Conservation (phyloP, 2,113 vertebrate genomes). For the Circaetus cinerascens region DNA sequence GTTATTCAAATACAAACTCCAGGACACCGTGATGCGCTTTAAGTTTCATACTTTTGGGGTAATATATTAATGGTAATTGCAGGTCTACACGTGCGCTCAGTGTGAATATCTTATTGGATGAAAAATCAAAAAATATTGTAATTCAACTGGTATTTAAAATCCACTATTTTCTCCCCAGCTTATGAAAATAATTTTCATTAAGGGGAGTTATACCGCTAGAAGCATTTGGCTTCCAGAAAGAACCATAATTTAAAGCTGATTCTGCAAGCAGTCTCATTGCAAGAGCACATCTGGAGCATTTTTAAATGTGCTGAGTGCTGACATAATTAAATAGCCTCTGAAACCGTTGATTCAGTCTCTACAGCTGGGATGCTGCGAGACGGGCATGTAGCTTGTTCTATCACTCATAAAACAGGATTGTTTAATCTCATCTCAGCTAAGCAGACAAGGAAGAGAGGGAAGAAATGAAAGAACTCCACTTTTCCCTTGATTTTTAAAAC, state of each 20-base stretch:
- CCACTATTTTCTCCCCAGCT: not conserved
- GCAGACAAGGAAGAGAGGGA: not conserved
- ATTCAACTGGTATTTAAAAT: not conserved
- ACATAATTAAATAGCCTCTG: not conserved
- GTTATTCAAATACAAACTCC: not conserved
- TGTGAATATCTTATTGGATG: not conserved
- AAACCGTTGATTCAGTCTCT: not conserved
- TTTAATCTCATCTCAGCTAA: not conserved
- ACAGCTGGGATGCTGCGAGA: not conserved
- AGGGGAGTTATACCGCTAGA: not conserved
- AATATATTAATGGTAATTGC: not conserved
- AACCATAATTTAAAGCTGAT: not conserved
- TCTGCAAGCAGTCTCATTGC: slow-evolving; percentile 9
- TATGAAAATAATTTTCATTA: not conserved
- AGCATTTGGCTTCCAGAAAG: slow-evolving; percentile 13
- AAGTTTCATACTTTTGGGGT: not conserved
- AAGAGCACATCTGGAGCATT: slow-evolving; percentile 14
- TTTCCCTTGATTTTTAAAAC: not conserved
- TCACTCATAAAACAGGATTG: not conserved
- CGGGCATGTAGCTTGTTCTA: not conserved
- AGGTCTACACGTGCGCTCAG: rapidly evolving
- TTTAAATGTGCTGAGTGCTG: slow-evolving; percentile 31
- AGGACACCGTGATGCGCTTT: not conserved
- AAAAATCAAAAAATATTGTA: not conserved
- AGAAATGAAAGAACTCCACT: not conserved